Base-by-base conservation (phyloP, 2,888 invertebrate genomes). In the Selenia dentaria region DNA sequence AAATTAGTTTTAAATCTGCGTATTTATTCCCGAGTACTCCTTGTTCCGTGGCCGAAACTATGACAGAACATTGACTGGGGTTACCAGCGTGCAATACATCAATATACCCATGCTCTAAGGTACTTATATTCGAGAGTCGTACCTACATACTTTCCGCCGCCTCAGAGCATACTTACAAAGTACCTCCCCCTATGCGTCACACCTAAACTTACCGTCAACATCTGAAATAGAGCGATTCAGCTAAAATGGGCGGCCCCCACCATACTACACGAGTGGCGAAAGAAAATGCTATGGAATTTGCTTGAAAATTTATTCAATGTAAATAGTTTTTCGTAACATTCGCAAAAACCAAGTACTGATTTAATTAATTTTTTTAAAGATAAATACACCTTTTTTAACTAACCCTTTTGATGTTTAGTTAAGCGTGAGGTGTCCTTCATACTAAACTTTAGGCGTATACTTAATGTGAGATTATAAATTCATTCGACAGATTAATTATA, bases 131-230 rank as follows among this genome's bases (percentile, higher is more conserved):
- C 11, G 44, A 44, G 42, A 53, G 58, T 67, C 64, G 71, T 77
- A 77, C 79, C 74, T 76, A 78, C 74, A 57, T 60, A 44, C 43
- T 41, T 46, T 57, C 58, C 65, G 59, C 59, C 62, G 57, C 48
- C 40, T 46, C 64, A 59, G 51, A 63, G 29, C 36, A 67, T 78
- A 79, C 79, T 79, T 74, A 79, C 81, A 70, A 74, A 57, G 51
- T 54, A 62, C 62, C 56, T 64, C 67, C 65, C 70, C 78, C 81
- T 79, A 81, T 69, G 72, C 70, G 74, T 74, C 77, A 73, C 78
- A 83, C 80, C 87, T 86, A 84, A 64, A 89, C 90, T 89, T 89
- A 90, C 90, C 89, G 90, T 89, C 82, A 90, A 86, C 88, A 89
- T 90, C 90, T 89, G 89, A 86, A 89, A 90, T 84, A 88, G 87